phyloP scores from a whole-genome alignment of 1,140 invertebrate genomes.

The Steinernema khuongi region DNA sequence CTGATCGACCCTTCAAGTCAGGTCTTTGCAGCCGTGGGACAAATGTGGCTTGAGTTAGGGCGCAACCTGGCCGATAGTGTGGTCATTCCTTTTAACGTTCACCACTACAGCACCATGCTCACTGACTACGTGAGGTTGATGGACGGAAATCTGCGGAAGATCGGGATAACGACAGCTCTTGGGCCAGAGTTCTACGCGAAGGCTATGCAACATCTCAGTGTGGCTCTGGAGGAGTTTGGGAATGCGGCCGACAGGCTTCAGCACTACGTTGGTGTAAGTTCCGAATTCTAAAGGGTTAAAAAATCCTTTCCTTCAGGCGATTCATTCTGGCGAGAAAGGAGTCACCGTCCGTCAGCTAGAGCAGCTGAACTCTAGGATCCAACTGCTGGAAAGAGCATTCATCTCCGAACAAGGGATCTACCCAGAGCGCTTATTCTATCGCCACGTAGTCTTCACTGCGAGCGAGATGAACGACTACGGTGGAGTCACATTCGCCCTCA shows the following conservation, averaged over 20 bases:
- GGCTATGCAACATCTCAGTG: background rate
- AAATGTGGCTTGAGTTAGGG: conserved; percentile 1
- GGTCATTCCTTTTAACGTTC: background rate
- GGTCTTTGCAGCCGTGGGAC: background rate
- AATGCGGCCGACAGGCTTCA: background rate
- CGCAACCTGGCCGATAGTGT: background rate
- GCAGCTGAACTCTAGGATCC: background rate
- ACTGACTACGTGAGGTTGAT: background rate
- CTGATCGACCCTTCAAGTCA: background rate
- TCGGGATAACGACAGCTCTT: background rate
- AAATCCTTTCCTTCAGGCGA: background rate
- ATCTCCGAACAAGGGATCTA: conserved; percentile 1
- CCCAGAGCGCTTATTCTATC: background rate
- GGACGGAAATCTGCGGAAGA: background rate
- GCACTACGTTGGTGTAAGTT: background rate
- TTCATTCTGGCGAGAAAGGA: background rate
- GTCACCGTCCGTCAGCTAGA: background rate
- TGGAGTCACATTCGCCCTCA: background rate
- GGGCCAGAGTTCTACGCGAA: background rate
- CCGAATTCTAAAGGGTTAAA: background rate
- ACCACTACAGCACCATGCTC: background rate
- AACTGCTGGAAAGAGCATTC: background rate
- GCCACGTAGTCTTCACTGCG: conserved; percentile 3
- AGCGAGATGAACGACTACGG: conserved; percentile 8
- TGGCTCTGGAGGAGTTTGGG: background rate